Conservation (phyloP, 2,113 vertebrate genomes). For the Leptobrachium ailaonicum region DNA sequence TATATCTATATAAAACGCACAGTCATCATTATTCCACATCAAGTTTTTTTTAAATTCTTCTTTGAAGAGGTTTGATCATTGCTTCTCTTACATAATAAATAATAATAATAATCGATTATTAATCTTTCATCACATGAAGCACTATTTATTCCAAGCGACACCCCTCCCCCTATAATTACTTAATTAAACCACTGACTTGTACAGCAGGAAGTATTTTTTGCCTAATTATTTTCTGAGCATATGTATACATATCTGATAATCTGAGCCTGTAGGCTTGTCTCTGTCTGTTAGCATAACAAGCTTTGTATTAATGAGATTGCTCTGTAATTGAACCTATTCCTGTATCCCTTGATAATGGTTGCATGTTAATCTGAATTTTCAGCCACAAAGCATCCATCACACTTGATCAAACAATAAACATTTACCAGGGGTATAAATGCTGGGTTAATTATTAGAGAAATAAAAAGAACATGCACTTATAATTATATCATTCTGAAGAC, state of each 20-base stretch:
- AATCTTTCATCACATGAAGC: not conserved
- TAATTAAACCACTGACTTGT: slow-evolving; percentile 12
- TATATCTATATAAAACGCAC: too few species aligned
- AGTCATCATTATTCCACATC: too few species aligned
- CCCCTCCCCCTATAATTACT: not conserved
- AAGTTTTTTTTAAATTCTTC: too few species aligned
- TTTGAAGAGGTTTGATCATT: slow-evolving; percentile 26
- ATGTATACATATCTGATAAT: slow-evolving; percentile 75
- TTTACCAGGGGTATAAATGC: slow-evolving; percentile 72
- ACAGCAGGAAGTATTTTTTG: slow-evolving; percentile 58
- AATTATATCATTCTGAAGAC: slow-evolving; percentile 22
- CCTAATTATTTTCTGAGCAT: slow-evolving; percentile 87
- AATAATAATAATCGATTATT: slow-evolving; percentile 1
- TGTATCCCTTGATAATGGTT: slow-evolving; percentile 90
- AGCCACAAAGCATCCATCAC: slow-evolving; percentile 93
- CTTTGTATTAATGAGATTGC: slow-evolving; percentile 93
- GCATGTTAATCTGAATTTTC: slow-evolving; percentile 89
- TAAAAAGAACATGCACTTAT: slow-evolving; percentile 67
- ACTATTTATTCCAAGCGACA: slow-evolving; percentile 15
- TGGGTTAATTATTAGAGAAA: slow-evolving; percentile 75
- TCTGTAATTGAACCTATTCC: slow-evolving; percentile 92
- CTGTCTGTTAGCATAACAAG: slow-evolving; percentile 89
- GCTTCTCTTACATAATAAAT: slow-evolving; percentile 7
- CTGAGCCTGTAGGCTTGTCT: slow-evolving; percentile 78
- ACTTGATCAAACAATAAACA: slow-evolving; percentile 90